Percentiles rank a stretch among this genome's conserved stretches.
phyloP scores from a whole-genome alignment of 2,797 vertebrate species.

The Ataeniobius toweri region DNA sequence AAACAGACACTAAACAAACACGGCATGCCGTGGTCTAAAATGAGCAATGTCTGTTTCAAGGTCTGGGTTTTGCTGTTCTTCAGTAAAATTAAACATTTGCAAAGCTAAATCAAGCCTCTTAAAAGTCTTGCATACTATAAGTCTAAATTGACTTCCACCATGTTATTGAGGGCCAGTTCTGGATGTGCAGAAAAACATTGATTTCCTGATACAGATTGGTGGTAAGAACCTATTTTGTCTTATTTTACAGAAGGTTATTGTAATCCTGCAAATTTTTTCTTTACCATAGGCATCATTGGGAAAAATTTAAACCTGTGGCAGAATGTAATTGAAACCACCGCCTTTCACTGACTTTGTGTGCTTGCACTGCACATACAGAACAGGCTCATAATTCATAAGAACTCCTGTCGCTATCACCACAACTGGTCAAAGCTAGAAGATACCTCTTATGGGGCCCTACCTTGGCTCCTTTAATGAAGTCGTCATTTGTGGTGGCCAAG shows the following conservation, averaged over 20 bases:
- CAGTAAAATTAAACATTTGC: too few relatives aligned
- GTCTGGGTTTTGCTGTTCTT: too few relatives aligned
- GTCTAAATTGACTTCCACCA: too few relatives aligned
- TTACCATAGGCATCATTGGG: background rate
- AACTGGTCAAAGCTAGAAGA: background rate
- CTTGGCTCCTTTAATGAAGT: background rate
- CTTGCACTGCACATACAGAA: background rate
- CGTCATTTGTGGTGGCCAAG: too few relatives aligned
- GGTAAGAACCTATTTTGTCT: background rate
- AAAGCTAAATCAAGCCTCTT: too few relatives aligned
- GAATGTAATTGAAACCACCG: background rate
- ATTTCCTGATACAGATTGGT: background rate
- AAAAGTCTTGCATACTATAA: too few relatives aligned
- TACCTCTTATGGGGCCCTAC: background rate
- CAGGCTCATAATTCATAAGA: too few relatives aligned
- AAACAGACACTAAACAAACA: too few relatives aligned
- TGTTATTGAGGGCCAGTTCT: background rate
- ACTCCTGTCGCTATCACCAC: background rate
- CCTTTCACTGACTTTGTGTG: background rate
- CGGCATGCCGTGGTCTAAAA: too few relatives aligned
- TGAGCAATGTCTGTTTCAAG: too few relatives aligned
- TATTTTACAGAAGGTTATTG: background rate
- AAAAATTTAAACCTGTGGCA: too few relatives aligned
- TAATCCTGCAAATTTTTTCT: background rate
- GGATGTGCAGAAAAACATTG: background rate